phyloP scores from a whole-genome alignment of 2,797 vertebrate species.

The Hydrophis major region DNA sequence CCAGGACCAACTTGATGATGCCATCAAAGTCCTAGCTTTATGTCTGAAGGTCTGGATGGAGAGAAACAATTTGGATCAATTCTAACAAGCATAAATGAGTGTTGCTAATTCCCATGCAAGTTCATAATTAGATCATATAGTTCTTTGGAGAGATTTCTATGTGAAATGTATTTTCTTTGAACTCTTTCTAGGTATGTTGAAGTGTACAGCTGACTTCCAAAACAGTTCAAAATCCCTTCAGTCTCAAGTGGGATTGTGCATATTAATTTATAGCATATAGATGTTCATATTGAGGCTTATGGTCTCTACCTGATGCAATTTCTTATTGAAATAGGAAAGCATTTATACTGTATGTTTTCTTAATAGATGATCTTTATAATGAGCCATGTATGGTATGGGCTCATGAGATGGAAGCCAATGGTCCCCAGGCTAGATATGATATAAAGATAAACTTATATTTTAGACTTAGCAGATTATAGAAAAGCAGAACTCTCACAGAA shows the following conservation, averaged over 20 bases:
- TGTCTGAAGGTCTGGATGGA: neutral
- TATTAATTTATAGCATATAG: neutral
- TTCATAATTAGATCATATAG: neutral
- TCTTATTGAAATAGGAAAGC: neutral
- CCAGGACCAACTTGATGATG: neutral
- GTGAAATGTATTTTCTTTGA: neutral
- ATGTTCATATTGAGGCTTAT: neutral
- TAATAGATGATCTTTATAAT: neutral
- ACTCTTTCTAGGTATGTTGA: neutral
- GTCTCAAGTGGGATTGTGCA: neutral
- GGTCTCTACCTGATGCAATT: neutral
- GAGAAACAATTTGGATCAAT: neutral
- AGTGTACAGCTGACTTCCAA: neutral
- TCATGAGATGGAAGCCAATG: neutral
- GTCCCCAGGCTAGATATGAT: neutral
- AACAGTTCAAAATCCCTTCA: neutral
- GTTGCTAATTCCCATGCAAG: neutral
- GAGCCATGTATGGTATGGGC: neutral
- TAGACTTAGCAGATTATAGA: neutral
- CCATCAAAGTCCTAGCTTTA: neutral
- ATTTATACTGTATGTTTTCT: neutral
- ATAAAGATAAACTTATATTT: neutral
- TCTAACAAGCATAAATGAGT: neutral
- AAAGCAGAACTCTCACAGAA: neutral
- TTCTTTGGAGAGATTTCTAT: neutral